Percentiles rank a stretch among this genome's conserved stretches.
Evolutionary conservation across 1,140 invertebrate genomes (phyloP).

Genomic region (Metopolophium dirhodum): DNA sequence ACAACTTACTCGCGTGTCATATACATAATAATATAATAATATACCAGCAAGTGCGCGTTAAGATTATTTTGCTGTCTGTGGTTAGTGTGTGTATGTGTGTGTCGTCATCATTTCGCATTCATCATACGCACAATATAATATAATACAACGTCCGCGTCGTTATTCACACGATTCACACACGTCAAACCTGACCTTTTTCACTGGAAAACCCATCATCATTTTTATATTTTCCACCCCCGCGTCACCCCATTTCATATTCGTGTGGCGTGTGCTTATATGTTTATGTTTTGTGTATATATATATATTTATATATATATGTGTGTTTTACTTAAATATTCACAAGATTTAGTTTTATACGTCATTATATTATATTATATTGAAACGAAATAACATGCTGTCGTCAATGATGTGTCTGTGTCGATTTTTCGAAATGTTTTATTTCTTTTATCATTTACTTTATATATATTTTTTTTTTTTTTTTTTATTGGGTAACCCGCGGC

Average conservation of each 20-base stretch:
- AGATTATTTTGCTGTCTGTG: constrained; percentile 27
- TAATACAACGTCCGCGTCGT: neutral
- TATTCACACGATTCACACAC: neutral
- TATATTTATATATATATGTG: too few relatives aligned
- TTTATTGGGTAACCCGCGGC: too few relatives aligned
- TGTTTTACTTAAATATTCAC: neutral
- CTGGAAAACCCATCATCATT: neutral
- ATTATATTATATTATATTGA: neutral
- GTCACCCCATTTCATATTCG: neutral
- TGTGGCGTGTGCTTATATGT: neutral
- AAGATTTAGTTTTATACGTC: neutral
- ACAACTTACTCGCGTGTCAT: neutral
- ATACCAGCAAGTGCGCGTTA: neutral
- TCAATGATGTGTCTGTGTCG: neutral
- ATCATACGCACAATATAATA: constrained; percentile 10
- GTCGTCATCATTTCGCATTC: neutral
- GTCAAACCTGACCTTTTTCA: neutral
- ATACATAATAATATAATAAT: neutral
- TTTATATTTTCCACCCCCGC: neutral
- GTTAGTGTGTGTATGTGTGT: neutral
- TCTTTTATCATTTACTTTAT: neutral
- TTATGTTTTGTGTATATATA: neutral
- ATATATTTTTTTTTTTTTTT: too few relatives aligned
- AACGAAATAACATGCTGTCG: neutral
- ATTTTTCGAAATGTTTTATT: constrained; percentile 9